Conservation (phyloP, 2,113 vertebrate species). For the Nycticorax nycticorax region DNA sequence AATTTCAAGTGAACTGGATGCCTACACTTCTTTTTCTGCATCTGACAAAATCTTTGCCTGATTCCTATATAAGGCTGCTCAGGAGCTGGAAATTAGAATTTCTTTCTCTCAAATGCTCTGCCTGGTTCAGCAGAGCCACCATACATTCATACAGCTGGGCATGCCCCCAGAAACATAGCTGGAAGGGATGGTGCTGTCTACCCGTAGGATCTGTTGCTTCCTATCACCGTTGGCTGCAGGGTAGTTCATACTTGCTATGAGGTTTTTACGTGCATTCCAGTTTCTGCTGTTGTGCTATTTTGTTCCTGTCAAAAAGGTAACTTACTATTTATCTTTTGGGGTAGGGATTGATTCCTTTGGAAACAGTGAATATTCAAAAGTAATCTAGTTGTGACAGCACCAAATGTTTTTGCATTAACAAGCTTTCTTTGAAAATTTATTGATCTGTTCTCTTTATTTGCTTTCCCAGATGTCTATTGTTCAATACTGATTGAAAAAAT, state of each 20-base stretch:
- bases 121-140: background rate
- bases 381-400: background rate
- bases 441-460: background rate
- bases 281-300: background rate
- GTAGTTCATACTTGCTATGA: background rate
- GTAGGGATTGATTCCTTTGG: background rate
- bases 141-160: background rate
- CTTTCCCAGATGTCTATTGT: background rate
- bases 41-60: background rate
- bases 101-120: background rate
- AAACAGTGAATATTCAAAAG: background rate
- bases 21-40: background rate
- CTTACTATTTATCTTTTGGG: background rate
- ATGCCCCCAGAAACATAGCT: background rate
- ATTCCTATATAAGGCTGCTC: background rate
- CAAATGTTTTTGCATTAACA: background rate
- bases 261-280: background rate
- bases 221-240: fast-evolving
- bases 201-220: background rate
- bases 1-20: slow-evolving; percentile 22
- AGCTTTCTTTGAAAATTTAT: background rate
- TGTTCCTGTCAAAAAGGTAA: background rate
- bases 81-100: background rate
- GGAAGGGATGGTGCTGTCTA: background rate
- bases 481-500: background rate